phyloP scores from a whole-genome alignment of 1,140 invertebrate genomes.

The Zaprionus tsacasi region DNA sequence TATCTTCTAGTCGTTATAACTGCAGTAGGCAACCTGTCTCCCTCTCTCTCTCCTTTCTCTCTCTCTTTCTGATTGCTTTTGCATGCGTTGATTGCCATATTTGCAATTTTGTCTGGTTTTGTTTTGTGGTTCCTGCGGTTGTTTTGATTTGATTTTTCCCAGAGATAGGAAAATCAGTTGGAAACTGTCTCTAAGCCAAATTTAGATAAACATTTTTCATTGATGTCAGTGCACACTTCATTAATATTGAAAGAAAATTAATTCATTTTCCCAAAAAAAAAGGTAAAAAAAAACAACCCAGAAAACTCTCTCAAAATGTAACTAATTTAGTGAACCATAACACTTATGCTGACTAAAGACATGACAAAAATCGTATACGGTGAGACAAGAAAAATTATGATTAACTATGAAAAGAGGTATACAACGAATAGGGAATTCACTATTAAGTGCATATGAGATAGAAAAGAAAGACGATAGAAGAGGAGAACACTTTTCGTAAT shows the following conservation, averaged over 20 bases:
- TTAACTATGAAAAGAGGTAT: slow-evolving; percentile 14
- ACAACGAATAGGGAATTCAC: slow-evolving; percentile 20
- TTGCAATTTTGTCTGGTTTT: slow-evolving; percentile 31
- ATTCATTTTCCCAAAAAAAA: slow-evolving; percentile 21
- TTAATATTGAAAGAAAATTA: slow-evolving; percentile 51
- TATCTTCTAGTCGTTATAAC: neutral
- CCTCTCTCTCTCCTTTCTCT: neutral
- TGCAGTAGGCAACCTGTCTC: too few relatives aligned
- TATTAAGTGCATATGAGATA: neutral
- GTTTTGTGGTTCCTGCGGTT: slow-evolving; percentile 49
- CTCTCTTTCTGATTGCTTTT: slow-evolving; percentile 9
- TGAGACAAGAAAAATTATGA: slow-evolving; percentile 39
- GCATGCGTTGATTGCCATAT: slow-evolving; percentile 54
- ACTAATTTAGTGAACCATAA: slow-evolving; percentile 61
- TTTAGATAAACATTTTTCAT: slow-evolving; percentile 10
- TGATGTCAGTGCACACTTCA: slow-evolving; percentile 40
- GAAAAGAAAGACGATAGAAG: neutral
- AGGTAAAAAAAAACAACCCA: neutral
- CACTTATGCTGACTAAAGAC: slow-evolving; percentile 61
- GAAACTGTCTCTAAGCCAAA: neutral
- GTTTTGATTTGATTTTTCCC: slow-evolving; percentile 27
- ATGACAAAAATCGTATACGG: slow-evolving; percentile 57
- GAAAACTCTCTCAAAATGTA: slow-evolving; percentile 26
- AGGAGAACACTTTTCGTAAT: neutral
- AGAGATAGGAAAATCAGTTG: slow-evolving; percentile 17